Conservation (phyloP, 2,113 vertebrate genomes). For the Lophius piscatorius region DNA sequence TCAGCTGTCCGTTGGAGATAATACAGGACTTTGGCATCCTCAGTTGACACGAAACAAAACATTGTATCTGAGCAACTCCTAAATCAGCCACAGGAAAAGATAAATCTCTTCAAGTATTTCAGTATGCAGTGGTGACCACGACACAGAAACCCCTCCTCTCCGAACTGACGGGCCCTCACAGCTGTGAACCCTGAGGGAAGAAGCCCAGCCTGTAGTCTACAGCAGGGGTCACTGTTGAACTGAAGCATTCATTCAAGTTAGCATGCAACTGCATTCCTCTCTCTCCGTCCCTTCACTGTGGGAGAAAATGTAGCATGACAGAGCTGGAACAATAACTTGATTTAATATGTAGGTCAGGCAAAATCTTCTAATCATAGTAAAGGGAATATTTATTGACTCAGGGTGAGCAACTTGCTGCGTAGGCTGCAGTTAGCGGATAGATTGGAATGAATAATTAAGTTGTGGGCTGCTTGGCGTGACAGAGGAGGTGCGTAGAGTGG, state of each 20-base stretch:
- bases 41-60: no score
- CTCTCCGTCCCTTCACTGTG: slow-evolving; percentile 21
- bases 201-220: slow-evolving; percentile 31
- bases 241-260: slow-evolving; percentile 24
- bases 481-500: slow-evolving; percentile 40
- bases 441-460: slow-evolving; percentile 63
- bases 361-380: slow-evolving; percentile 74
- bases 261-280: not conserved
- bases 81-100: no score
- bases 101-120: no score
- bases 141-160: not conserved
- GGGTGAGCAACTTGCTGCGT: slow-evolving; percentile 43
- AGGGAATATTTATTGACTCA: slow-evolving; percentile 75
- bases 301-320: slow-evolving; percentile 52
- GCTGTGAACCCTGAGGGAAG: not conserved
- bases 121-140: not conserved
- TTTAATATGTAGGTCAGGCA: slow-evolving; percentile 77
- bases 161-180: slow-evolving; percentile 4
- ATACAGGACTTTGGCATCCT: no score
- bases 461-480: slow-evolving; percentile 45
- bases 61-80: no score
- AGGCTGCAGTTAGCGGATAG: slow-evolving; percentile 43
- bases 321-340: slow-evolving; percentile 62
- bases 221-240: slow-evolving; percentile 79
- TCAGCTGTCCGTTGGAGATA: no score